These are phyloP conservation scores for Perca fluviatilis DNA, from an alignment of 2,113 vertebrate species.

Conservation along the genomic window DNA sequence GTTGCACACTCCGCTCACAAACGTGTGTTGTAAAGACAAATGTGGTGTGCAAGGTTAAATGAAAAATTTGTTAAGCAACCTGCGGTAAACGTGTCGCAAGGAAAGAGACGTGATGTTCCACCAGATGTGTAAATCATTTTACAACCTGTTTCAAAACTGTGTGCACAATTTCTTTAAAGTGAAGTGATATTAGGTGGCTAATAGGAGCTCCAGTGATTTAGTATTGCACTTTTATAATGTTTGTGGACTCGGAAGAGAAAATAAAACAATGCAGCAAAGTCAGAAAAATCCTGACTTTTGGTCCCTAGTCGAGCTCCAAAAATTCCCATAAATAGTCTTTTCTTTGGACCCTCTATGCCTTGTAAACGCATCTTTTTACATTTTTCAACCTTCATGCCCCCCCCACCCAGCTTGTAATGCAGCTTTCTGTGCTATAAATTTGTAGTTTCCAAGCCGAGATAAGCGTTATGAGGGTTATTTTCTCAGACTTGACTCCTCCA, in stretches of 20 bases:
- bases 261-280: slow-evolving; percentile 16
- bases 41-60: slow-evolving; percentile 6
- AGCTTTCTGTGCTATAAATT: slow-evolving; percentile 16
- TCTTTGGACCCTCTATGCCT: neutral
- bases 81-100: neutral
- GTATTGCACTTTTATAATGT: slow-evolving; percentile 55
- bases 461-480: neutral
- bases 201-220: slow-evolving; percentile 17
- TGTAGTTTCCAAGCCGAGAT: neutral
- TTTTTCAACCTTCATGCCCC: neutral
- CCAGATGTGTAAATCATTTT: slow-evolving; percentile 18
- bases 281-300: slow-evolving; percentile 38
- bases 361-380: slow-evolving; percentile 9
- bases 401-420: neutral
- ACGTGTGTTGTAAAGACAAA: neutral
- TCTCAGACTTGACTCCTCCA: slow-evolving; percentile 15
- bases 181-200: slow-evolving; percentile 10
- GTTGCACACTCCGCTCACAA: neutral
- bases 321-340: neutral
- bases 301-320: slow-evolving; percentile 33
- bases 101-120: slow-evolving; percentile 8
- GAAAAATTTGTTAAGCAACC: slow-evolving; percentile 2
- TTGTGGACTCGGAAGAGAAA: slow-evolving; percentile 4
- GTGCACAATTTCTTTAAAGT: slow-evolving; percentile 10
- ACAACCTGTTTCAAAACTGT: slow-evolving; percentile 18